Evolutionary conservation across 2,797 vertebrate genomes (phyloP), one percentile per base, ranked within the genome.

Genomic region (Oryzias sinensis): DNA sequence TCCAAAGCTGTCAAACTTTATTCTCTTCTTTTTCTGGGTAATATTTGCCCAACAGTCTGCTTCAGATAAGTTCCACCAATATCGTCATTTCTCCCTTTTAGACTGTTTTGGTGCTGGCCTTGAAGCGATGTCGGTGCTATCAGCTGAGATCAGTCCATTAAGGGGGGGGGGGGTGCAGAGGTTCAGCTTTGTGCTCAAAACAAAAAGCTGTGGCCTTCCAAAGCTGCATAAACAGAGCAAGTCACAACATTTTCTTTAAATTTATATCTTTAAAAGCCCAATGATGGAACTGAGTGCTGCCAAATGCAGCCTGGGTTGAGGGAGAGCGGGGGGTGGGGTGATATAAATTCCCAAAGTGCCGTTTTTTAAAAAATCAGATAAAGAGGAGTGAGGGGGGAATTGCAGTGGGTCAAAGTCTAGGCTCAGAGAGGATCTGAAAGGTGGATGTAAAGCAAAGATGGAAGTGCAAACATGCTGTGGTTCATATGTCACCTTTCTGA

Each of bases 271-370:
- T 72, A 62, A 77, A 71, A 79, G 46, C 66, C 55, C n/a, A n/a
- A 59, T 48, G 59, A 81, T 77, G 71, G 69, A 70, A 79, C 68
- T 65, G 62, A 83, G 73, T 64, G 68, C 61, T 65, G 58, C 68
- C 66, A 76, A 70, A 74, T 76, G 51, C 50, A 72, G 61, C 44
- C 20, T 29, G 60, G 64, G 49, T 25, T 47, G 43, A 14, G 37
- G 25, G 27, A 50, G 49, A 40, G 46, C 14, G 47, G 4, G 4
- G 47, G 49, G 42, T 42, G 49, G 49, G 54, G 18, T 74, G 59
- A 65, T 62, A 75, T 76, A 56, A 67, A 76, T 37, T 61, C 51
- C 74, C 52, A 64, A 77, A 88, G 82, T 77, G 53, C 59, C 59
- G 9, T 33, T 61, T 56, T 46, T 24, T 1, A 16, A 49, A 54